These are phyloP conservation scores for Tetramorium alpestre DNA, from an alignment of 1,140 invertebrate species.

Conservation along the genomic window DNA sequence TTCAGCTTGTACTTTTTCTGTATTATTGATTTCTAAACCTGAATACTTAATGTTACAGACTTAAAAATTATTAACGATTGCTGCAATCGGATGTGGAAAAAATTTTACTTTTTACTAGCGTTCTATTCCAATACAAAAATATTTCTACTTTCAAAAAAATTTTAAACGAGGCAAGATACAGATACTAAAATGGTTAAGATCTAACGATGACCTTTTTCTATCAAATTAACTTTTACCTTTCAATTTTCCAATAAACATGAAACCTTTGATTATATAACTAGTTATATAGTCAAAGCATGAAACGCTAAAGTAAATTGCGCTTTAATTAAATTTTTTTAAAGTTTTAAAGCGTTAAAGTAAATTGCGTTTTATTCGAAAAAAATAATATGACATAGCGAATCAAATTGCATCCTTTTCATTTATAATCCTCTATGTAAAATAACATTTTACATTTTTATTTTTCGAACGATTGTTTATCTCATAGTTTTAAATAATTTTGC, in stretches of 20 bases:
- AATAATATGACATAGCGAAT: not conserved
- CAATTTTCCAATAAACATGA: too few relatives aligned
- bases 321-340: too few relatives aligned
- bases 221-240: too few relatives aligned
- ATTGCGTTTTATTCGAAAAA: not conserved
- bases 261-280: too few relatives aligned
- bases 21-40: conserved; percentile 1
- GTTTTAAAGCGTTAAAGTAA: not conserved
- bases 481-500: not conserved
- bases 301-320: too few relatives aligned
- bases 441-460: not conserved
- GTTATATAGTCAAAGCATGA: too few relatives aligned
- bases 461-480: not conserved
- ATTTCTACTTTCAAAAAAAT: not conserved
- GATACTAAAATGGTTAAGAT: not conserved
- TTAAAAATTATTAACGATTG: not conserved
- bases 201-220: too few relatives aligned
- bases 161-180: not conserved
- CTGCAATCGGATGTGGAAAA: not conserved
- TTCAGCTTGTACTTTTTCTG: not conserved
- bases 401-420: not conserved
- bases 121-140: not conserved
- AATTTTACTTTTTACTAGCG: not conserved
- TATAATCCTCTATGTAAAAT: not conserved
- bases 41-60: not conserved